phyloP scores from a whole-genome alignment of 2,113 vertebrate species.

The Indri indri region DNA sequence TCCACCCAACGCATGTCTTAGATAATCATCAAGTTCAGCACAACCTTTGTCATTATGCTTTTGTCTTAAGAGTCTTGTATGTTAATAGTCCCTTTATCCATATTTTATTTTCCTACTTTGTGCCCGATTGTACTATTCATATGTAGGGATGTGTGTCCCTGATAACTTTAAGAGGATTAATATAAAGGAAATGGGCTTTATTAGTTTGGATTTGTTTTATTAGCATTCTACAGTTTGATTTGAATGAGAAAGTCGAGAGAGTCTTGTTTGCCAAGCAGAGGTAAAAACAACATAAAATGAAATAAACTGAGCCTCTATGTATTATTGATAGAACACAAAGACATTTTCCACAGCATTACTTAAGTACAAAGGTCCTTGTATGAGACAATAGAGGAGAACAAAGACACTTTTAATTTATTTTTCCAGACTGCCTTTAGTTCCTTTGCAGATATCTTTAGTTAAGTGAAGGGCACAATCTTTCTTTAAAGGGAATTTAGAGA shows the following conservation, averaged over 20 bases:
- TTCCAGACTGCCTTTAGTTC: slow-evolving; percentile 42
- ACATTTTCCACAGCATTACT: slow-evolving; percentile 65
- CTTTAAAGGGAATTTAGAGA: slow-evolving; percentile 68
- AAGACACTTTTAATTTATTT: slow-evolving; percentile 56
- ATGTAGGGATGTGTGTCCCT: slow-evolving; percentile 77
- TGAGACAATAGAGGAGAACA: slow-evolving; percentile 61
- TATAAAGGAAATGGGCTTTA: slow-evolving; percentile 82
- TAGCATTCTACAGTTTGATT: slow-evolving; percentile 84
- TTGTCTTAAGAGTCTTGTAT: slow-evolving; percentile 77
- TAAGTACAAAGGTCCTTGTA: slow-evolving; percentile 69
- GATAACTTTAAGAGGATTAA: slow-evolving; percentile 86
- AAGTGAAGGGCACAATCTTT: slow-evolving; percentile 63
- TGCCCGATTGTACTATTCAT: slow-evolving; percentile 79
- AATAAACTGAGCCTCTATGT: slow-evolving; percentile 76
- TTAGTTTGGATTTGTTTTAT: slow-evolving; percentile 86
- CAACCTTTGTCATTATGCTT: slow-evolving; percentile 81
- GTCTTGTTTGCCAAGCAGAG: slow-evolving; percentile 82
- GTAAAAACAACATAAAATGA: slow-evolving; percentile 82
- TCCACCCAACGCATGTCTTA: slow-evolving; percentile 82
- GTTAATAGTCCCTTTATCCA: slow-evolving; percentile 80
- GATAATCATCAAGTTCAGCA: slow-evolving; percentile 79
- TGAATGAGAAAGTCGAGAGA: slow-evolving; percentile 72
- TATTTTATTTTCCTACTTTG: slow-evolving; percentile 81
- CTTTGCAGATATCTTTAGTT: slow-evolving; percentile 61
- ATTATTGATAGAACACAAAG: slow-evolving; percentile 70